phyloP scores from a whole-genome alignment of 1,140 invertebrate species.

The Cecropterus lyciades region DNA sequence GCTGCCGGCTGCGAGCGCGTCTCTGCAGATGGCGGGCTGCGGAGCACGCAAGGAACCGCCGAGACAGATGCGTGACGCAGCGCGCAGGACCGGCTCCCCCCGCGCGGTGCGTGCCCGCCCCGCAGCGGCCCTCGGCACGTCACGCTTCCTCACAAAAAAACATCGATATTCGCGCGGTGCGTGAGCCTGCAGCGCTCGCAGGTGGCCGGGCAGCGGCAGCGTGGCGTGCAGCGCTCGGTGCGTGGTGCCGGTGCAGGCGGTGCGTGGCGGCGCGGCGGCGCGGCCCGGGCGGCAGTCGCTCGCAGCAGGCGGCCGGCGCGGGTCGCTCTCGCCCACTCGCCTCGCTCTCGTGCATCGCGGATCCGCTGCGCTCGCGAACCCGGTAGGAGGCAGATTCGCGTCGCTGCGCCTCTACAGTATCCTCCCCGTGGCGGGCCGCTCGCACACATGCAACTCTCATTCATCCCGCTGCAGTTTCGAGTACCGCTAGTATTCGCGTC shows the following conservation, averaged over 20 bases:
- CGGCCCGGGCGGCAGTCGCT: slow-evolving; percentile 77
- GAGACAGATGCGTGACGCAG: slow-evolving; percentile 80
- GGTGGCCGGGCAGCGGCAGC: slow-evolving; percentile 49
- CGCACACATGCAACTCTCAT: slow-evolving; percentile 64
- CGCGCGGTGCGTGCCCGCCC: slow-evolving; percentile 67
- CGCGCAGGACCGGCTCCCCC: slow-evolving; percentile 74
- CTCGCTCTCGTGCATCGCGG: slow-evolving; percentile 53
- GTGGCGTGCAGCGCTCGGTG: slow-evolving; percentile 52
- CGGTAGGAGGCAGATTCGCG: slow-evolving; percentile 56
- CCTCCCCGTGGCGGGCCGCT: slow-evolving; percentile 41
- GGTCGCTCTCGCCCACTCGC: slow-evolving; percentile 53
- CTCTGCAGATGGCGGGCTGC: slow-evolving; percentile 76
- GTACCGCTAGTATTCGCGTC: slow-evolving; percentile 37
- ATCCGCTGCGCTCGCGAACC: slow-evolving; percentile 58
- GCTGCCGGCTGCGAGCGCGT: slow-evolving; percentile 46
- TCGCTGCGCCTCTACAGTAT: slow-evolving; percentile 42
- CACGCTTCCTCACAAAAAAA: slow-evolving; percentile 63
- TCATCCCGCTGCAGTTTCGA: slow-evolving; percentile 52
- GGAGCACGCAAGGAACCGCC: slow-evolving; percentile 71
- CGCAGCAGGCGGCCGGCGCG: slow-evolving; percentile 68
- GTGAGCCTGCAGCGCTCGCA: slow-evolving; percentile 63
- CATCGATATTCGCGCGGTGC: slow-evolving; percentile 75
- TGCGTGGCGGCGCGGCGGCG: slow-evolving; percentile 57
- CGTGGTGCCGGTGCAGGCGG: slow-evolving; percentile 59
- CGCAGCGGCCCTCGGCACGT: slow-evolving; percentile 42